phyloP scores from a whole-genome alignment of 2,113 vertebrate genomes.

The Apodemus speciosus region DNA sequence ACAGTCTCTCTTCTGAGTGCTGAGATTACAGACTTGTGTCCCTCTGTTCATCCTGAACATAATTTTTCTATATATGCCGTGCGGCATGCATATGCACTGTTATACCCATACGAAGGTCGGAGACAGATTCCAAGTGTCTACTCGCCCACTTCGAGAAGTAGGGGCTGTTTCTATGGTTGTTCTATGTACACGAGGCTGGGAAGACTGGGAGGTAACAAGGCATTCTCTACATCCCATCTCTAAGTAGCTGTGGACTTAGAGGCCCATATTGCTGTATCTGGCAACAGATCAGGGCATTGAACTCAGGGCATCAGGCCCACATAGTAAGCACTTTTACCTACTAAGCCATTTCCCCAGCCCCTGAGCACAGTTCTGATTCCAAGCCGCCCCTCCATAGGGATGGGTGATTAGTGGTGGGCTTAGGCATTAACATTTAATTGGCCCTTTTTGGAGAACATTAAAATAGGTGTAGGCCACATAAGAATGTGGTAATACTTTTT shows the following conservation, averaged over 20 bases:
- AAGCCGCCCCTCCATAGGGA: neutral
- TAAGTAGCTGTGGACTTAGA: neutral
- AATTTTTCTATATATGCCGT: neutral
- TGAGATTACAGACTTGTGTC: neutral
- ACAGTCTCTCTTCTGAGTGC: neutral
- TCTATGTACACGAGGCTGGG: neutral
- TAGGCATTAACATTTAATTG: neutral
- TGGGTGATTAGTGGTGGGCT: neutral
- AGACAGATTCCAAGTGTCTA: neutral
- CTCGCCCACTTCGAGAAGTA: neutral
- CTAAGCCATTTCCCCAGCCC: neutral
- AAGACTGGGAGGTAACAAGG: neutral
- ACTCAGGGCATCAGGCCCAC: neutral
- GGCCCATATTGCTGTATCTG: neutral
- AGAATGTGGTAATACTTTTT: neutral
- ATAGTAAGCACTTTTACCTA: neutral
- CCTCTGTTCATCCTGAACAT: neutral
- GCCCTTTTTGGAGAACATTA: neutral
- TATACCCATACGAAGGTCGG: neutral
- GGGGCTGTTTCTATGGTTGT: neutral
- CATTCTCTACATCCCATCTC: neutral
- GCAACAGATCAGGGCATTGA: neutral
- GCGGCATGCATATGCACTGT: neutral
- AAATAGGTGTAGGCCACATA: neutral
- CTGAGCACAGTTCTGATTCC: neutral